Evolutionary conservation across 1,140 invertebrate genomes (phyloP), one percentile per base, ranked within the genome.

Genomic region (Idris sp.): DNA sequence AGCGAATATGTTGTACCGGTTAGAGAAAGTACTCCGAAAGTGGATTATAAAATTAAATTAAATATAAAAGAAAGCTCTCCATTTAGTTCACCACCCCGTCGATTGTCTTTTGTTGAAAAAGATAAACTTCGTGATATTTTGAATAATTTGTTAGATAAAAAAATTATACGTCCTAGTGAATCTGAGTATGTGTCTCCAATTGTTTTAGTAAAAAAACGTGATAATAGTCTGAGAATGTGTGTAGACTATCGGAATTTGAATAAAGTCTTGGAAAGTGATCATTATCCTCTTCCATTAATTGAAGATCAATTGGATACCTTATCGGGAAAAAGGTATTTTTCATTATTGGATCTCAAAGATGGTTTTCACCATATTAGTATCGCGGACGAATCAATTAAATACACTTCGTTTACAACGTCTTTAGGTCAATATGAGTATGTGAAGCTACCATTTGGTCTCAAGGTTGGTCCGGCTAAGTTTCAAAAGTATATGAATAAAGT

Each of bases 361-460:
- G 33, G 35, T 13, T 53, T 53, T 15, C 10, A 16, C 22, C 18
- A 53, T 30, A 35, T 53, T 2, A 33, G 14, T 4, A 3, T 40
- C 2, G 49, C 22, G 5, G 14, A 38, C 6, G 22, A 53, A 1
- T 53, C 35, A 5, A 13, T 25, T 2, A 53, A 53, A 40, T 53
- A 40, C 14, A 40, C 35, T 7, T 14, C 49, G 4, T 53, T 53
- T 30, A 14, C 22, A 8, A 18, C n/a, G 2, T 25, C 49, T 1
- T 15, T 18, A 6, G 31, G 76, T 2, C 62, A 77, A 18, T 80
- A 69, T 30, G 61, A 81, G 46, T 81, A 69, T 54, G 58, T 31
- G n/a, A 33, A 33, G 18, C 74, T 82, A 30, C 80, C 81, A 11
- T 85, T 84, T 67, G 84, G 83, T 8, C 28, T 85, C 5, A 56